These are phyloP conservation scores for Sebastes nivosus DNA, from an alignment of 2,797 vertebrate species.

Conservation along the genomic window DNA sequence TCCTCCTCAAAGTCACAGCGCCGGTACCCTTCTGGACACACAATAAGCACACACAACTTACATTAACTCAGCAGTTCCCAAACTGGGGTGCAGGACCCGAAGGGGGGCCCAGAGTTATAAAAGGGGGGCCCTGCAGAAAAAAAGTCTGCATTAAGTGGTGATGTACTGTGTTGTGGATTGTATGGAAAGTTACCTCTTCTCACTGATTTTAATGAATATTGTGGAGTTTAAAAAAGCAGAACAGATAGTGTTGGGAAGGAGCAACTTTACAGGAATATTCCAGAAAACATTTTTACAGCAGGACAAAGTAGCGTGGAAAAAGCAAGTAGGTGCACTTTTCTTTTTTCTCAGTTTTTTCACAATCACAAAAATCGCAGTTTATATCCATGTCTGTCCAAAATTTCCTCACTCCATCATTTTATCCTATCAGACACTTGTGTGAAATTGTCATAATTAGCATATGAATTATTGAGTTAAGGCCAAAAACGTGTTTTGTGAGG, in stretches of 20 bases:
- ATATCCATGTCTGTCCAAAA: accelerated
- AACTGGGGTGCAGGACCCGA: too few relatives aligned
- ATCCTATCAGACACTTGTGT: too few relatives aligned
- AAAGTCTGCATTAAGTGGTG: too few relatives aligned
- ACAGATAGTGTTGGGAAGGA: accelerated
- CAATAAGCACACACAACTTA: neutral
- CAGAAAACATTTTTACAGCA: neutral
- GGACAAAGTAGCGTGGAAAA: neutral
- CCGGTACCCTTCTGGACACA: slow-evolving; percentile 38
- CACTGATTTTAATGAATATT: neutral
- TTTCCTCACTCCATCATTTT: accelerated
- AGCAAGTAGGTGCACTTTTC: neutral
- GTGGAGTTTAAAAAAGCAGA: neutral
- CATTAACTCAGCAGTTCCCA: neutral
- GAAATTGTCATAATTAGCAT: too few relatives aligned
- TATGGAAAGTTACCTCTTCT: neutral
- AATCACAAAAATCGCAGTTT: accelerated
- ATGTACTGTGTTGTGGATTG: neutral
- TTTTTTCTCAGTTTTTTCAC: neutral
- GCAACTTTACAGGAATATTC: neutral
- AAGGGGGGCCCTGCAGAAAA: too few relatives aligned
- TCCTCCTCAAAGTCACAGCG: slow-evolving; percentile 83
- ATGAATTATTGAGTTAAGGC: accelerated
- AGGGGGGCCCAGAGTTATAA: neutral
- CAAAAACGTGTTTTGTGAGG: too few relatives aligned